Evolutionary conservation across 1,140 invertebrate genomes (phyloP), one percentile per base, ranked within the genome.

Genomic region (Caerostris extrusa): DNA sequence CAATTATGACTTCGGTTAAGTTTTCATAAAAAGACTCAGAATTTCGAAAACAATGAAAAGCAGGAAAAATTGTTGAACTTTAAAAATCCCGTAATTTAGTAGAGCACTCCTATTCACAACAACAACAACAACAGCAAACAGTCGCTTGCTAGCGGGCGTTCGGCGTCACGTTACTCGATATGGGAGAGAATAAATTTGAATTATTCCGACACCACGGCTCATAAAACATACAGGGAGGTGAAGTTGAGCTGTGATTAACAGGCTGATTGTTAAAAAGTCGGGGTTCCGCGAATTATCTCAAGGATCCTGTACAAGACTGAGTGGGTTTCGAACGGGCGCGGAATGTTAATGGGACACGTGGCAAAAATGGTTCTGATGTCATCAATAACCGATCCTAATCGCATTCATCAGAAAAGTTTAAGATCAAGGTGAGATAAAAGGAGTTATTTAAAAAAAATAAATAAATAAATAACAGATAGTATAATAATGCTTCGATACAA

Each of bases 261-360:
- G n/a, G 7, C 82, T 83, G 82, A 83, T 83, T 83, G 56, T 58
- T 57, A 58, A 83, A 64, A 3, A 83, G 55, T 83, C 56, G 34
- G 14, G 34, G 14, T 57, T 17, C 57, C 55, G 12, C 17, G 82
- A 57, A 57, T 83, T 83, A 83, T 83, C 53, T 58, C n/a, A 57
- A 56, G 82, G 82, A 57, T 57, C 19, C 53, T 5, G 7, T 34
- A 34, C 7, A 71, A 71, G 67, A 71, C 67, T 77, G 71, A 77
- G 71, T 77, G 53, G 71, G 71, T 12, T 77, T 77, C 34, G 17
- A 57, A 57, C 56, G 56, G 82, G 14, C 14, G 85, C 17, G 85
- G 85, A 87, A 87, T 87, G 19, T 87, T 87, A 87, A 87, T 87
- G 53, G 64, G 85, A 50, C 85, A 87, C 10, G 85, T 64, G 85